Percentiles rank a stretch among this genome's conserved stretches.
Evolutionary conservation across 2,888 invertebrate species (phyloP).

Genomic region (Meganola albula): DNA sequence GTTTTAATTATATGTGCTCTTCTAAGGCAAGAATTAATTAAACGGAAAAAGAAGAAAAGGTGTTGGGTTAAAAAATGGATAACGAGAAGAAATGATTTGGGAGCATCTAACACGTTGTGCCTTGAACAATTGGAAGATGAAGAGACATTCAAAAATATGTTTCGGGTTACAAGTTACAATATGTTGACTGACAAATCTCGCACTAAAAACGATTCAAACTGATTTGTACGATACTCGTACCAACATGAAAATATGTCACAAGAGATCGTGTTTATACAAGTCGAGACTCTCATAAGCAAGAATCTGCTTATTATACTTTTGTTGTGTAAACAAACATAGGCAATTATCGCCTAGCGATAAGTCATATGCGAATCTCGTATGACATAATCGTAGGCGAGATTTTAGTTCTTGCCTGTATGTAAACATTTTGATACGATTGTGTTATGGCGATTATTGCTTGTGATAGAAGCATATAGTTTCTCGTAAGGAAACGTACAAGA

Average conservation of each 20-base stretch:
- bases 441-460: slow-evolving; percentile 10
- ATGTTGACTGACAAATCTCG: slow-evolving; percentile 3
- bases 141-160: no score
- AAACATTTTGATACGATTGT: slow-evolving; percentile 7
- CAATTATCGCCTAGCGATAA: not conserved
- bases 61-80: no score
- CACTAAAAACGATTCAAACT: slow-evolving; percentile 5
- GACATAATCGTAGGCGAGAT: slow-evolving; percentile 8
- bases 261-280: slow-evolving; percentile 1
- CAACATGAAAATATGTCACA: not conserved
- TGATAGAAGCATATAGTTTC: slow-evolving; percentile 5
- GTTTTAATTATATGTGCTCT: no score
- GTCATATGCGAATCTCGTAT: slow-evolving; percentile 3
- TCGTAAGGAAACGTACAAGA: slow-evolving; percentile 6
- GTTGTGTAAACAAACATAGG: not conserved
- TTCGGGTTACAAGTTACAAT: no score
- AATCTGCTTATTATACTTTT: slow-evolving; percentile 1
- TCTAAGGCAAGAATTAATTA: no score
- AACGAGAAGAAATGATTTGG: no score
- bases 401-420: slow-evolving; percentile 7
- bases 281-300: not conserved
- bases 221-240: slow-evolving; percentile 6
- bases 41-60: no score
- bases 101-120: no score
- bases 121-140: no score